Conservation (phyloP, 2,888 invertebrate genomes). For the Plagodis dolabraria region DNA sequence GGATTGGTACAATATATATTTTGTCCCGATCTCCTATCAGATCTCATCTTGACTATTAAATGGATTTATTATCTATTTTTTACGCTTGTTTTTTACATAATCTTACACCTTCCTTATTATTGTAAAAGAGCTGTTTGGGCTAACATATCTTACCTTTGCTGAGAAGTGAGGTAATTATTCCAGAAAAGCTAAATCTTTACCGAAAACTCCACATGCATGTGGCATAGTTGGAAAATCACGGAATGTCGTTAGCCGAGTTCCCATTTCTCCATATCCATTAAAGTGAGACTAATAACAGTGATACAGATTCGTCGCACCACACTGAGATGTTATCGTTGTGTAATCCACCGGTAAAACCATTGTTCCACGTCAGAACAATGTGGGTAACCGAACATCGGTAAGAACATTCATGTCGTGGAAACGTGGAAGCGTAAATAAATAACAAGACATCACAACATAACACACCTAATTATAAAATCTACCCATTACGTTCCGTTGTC, state of each 20-base stretch:
- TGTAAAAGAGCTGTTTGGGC: too few species aligned
- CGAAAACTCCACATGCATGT: too few species aligned
- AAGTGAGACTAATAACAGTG: conserved; percentile 22
- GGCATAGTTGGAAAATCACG: background rate
- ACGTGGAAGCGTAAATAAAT: conserved; percentile 58
- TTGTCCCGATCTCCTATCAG: too few species aligned
- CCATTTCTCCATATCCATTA: conserved; percentile 19
- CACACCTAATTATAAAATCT: background rate
- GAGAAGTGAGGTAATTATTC: too few species aligned
- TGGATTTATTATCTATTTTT: too few species aligned
- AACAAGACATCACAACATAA: conserved; percentile 38
- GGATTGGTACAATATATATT: too few species aligned
- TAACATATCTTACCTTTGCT: too few species aligned
- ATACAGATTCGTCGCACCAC: conserved; percentile 25
- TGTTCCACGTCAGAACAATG: conserved; percentile 67
- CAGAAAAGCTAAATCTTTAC: too few species aligned
- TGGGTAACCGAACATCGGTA: conserved; percentile 49
- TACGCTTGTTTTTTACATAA: too few species aligned
- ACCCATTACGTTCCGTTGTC: conserved; percentile 9
- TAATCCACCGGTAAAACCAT: conserved; percentile 59
- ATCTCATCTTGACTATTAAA: too few species aligned
- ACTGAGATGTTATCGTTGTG: conserved; percentile 49
- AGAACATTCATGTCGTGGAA: conserved; percentile 64
- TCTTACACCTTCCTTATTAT: too few species aligned
- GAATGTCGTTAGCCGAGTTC: conserved; percentile 19